phyloP scores from a whole-genome alignment of 1,140 invertebrate genomes.

The Drosophila chauvacae region DNA sequence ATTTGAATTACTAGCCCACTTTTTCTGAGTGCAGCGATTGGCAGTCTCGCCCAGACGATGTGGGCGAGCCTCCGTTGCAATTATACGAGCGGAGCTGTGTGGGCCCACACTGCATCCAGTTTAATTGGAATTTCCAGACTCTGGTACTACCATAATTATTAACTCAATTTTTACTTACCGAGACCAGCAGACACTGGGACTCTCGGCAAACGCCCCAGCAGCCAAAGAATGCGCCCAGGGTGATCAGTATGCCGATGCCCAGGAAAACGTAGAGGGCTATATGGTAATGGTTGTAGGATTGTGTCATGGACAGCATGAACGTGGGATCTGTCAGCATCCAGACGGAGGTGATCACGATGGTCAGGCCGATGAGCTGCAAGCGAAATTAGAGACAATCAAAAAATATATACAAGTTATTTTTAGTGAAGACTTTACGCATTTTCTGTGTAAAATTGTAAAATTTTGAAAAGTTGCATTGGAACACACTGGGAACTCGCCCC shows the following conservation, averaged over 20 bases:
- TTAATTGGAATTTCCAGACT: slow-evolving; percentile 43
- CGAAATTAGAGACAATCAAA: slow-evolving; percentile 37
- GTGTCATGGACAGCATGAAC: slow-evolving; percentile 89
- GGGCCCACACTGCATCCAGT: slow-evolving; percentile 33
- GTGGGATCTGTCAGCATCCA: slow-evolving; percentile 92
- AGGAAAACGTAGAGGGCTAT: slow-evolving; percentile 91
- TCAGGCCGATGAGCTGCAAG: slow-evolving; percentile 90
- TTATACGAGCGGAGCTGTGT: slow-evolving; percentile 27
- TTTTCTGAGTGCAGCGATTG: slow-evolving; percentile 14
- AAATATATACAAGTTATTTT: slow-evolving; percentile 13
- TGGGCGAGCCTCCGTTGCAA: slow-evolving; percentile 34
- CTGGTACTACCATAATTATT: neutral
- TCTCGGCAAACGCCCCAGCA: slow-evolving; percentile 95
- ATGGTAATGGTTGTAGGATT: slow-evolving; percentile 89
- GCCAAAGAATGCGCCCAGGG: slow-evolving; percentile 94
- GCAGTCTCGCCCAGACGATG: slow-evolving; percentile 14
- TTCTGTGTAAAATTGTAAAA: slow-evolving; percentile 13
- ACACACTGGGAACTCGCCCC: slow-evolving; percentile 20
- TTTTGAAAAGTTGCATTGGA: slow-evolving; percentile 13
- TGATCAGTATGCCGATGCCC: slow-evolving; percentile 90
- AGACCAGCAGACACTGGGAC: slow-evolving; percentile 93
- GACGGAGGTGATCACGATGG: slow-evolving; percentile 88
- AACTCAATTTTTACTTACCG: slow-evolving; percentile 86
- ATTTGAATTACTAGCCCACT: too few relatives aligned
- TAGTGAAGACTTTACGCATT: slow-evolving; percentile 9